Evolutionary conservation across 1,140 invertebrate species (phyloP).

Genomic region (Forficula auricularia): DNA sequence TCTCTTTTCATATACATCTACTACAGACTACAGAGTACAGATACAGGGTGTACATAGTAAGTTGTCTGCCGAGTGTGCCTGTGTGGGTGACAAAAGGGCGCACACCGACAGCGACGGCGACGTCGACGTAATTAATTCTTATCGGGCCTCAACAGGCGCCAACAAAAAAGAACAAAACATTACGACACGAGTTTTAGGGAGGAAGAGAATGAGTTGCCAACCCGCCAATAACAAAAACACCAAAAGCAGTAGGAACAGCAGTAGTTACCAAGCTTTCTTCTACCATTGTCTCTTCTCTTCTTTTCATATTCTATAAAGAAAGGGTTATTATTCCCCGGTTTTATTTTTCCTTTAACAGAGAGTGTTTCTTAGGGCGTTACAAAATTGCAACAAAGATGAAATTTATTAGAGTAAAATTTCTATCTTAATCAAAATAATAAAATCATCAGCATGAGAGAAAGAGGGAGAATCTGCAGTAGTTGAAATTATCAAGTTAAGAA

Average conservation of each 20-base stretch:
- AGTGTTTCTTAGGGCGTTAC: constrained; percentile 6
- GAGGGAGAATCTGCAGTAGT: too few relatives aligned
- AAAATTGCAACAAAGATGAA: constrained; percentile 10
- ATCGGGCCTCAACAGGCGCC: constrained; percentile 21
- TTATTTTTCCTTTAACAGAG: too few relatives aligned
- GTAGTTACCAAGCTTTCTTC: constrained; percentile 20
- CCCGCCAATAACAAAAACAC: constrained; percentile 22
- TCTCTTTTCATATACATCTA: background rate
- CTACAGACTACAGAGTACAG: background rate
- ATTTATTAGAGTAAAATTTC: background rate
- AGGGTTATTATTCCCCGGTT: constrained; percentile 17
- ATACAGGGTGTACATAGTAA: background rate
- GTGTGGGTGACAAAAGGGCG: constrained; percentile 12
- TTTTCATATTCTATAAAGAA: constrained; percentile 13
- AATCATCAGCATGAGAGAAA: too few relatives aligned
- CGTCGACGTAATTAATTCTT: constrained; percentile 25
- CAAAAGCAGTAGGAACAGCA: constrained; percentile 22
- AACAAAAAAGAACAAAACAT: constrained; percentile 20
- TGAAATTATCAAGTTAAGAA: too few relatives aligned
- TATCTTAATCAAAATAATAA: constrained; percentile 20
- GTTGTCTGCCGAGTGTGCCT: too few relatives aligned
- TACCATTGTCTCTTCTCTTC: constrained; percentile 20
- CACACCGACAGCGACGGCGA: constrained; percentile 13
- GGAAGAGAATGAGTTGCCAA: constrained; percentile 24
- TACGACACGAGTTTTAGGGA: constrained; percentile 22